Conservation (phyloP, 1,140 invertebrate genomes). For the Calliopsis andreniformis region DNA sequence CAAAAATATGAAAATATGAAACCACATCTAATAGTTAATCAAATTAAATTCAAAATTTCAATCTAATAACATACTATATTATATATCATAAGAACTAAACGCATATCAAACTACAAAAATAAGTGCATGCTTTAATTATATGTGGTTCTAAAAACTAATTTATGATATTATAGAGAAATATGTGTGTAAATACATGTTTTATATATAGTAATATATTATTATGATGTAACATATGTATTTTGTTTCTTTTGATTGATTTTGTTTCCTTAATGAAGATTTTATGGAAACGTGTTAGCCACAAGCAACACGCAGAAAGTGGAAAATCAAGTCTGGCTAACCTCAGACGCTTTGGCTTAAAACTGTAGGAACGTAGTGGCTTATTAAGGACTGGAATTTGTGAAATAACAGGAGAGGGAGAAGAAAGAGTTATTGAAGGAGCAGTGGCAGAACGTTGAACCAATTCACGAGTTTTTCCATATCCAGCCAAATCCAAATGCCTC, state of each 20-base stretch:
- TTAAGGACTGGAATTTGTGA: conserved; percentile 73
- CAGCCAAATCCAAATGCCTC: conserved; percentile 71
- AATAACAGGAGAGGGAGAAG: conserved; percentile 64
- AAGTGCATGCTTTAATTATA: conserved; percentile 22
- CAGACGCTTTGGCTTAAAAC: conserved; percentile 80
- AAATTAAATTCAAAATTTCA: background rate
- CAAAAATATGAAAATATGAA: background rate
- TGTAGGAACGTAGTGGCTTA: conserved; percentile 78
- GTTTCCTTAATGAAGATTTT: conserved; percentile 27
- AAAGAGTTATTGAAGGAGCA: conserved; percentile 72
- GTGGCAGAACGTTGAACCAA: conserved; percentile 77
- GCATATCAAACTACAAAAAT: background rate
- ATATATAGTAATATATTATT: background rate
- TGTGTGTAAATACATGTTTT: background rate
- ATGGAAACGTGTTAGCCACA: conserved; percentile 63
- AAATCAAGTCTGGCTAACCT: conserved; percentile 78
- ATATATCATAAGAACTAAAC: background rate
- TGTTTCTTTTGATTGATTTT: conserved; percentile 42
- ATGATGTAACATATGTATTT: conserved; percentile 4
- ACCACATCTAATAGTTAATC: background rate
- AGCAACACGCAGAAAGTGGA: conserved; percentile 70
- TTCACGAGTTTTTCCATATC: conserved; percentile 70
- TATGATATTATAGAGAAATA: background rate
- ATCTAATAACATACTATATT: too few relatives aligned
- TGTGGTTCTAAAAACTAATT: background rate